Conservation (phyloP, 2,797 vertebrate species). For the Spinibarbus caldwelli region DNA sequence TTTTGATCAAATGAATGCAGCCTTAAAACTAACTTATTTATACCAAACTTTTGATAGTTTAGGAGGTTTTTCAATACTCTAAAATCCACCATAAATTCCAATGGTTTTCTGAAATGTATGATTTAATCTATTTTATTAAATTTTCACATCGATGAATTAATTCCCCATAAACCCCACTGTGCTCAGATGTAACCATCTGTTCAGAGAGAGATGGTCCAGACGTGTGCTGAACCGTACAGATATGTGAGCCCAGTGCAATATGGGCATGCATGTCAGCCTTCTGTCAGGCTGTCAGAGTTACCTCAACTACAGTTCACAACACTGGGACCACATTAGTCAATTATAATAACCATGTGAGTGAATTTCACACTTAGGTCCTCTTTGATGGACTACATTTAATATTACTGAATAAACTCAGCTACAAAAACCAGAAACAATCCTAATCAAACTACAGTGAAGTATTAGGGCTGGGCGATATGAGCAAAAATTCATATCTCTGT, state of each 20-base stretch:
- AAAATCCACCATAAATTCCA: neutral
- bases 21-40: neutral
- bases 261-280: constrained; percentile 60
- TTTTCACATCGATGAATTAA: constrained; percentile 41
- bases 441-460: neutral
- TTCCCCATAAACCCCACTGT: constrained; percentile 52
- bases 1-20: no score
- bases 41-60: neutral
- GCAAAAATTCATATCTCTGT: no score
- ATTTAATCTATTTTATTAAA: constrained; percentile 33
- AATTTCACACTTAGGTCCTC: neutral
- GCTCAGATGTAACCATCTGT: constrained; percentile 68
- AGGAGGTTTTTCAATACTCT: neutral
- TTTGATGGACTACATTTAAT: neutral
- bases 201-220: constrained; percentile 68
- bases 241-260: constrained; percentile 62
- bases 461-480: no score
- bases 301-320: constrained; percentile 50
- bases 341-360: neutral
- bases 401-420: no score
- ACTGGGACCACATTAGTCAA: neutral
- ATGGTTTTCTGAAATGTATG: constrained; percentile 53
- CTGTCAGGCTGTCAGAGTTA: constrained; percentile 59
- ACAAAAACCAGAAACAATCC: neutral
- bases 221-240: constrained; percentile 62